Percentiles rank a stretch among this genome's conserved stretches.
These are phyloP conservation scores for Cettia cetti DNA, from an alignment of 2,113 vertebrate species.

Conservation along the genomic window DNA sequence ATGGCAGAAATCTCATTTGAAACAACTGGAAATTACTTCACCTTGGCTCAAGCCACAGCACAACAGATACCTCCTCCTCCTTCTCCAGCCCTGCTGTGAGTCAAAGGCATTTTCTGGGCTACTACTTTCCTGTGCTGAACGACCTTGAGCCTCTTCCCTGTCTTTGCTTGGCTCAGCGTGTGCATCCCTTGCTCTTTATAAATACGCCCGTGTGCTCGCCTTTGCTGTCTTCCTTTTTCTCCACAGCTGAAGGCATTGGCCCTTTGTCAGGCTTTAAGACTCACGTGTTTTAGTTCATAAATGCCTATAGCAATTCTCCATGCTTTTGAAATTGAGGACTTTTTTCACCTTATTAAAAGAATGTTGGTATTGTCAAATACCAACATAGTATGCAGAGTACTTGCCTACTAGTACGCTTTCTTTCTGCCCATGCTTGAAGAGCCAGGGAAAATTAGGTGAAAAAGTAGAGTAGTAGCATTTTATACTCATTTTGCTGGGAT, in stretches of 20 bases:
- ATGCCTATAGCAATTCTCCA: not conserved
- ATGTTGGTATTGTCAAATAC: not conserved
- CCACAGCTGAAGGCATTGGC: not conserved
- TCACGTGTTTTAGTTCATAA: not conserved
- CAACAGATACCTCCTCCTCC: not conserved
- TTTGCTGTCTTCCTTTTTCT: not conserved
- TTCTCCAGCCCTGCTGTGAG: not conserved
- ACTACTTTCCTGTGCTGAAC: not conserved
- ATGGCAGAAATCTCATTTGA: not conserved
- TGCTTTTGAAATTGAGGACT: not conserved
- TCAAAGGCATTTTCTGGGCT: not conserved
- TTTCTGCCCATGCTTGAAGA: not conserved
- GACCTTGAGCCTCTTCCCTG: not conserved
- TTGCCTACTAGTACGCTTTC: not conserved
- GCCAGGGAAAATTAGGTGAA: not conserved
- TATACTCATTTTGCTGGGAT: not conserved
- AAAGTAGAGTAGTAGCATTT: not conserved
- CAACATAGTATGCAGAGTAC: accelerated
- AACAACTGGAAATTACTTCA: not conserved
- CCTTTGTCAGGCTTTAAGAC: not conserved
- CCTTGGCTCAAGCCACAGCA: not conserved
- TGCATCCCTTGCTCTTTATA: not conserved
- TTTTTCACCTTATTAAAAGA: not conserved
- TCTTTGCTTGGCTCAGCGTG: not conserved
- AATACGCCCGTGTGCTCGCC: not conserved